Conservation (phyloP, 2,113 vertebrate species). For the Ammospiza nelsoni region DNA sequence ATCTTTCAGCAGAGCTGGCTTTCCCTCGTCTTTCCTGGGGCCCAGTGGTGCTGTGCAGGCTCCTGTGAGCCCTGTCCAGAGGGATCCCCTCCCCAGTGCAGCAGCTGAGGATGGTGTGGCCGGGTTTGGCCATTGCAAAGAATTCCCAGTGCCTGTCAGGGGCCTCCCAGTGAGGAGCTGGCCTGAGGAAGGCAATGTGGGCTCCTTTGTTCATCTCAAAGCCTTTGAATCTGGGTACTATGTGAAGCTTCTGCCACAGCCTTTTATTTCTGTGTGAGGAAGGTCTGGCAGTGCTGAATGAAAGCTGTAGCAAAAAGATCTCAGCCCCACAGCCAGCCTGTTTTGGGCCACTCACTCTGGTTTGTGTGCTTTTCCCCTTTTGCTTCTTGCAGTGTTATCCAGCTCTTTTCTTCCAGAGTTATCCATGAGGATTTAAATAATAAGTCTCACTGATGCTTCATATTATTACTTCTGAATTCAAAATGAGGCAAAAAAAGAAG, state of each 20-base stretch:
- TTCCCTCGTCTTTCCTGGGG: not conserved
- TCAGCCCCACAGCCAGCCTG: not conserved
- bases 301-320: not conserved
- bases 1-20: not conserved
- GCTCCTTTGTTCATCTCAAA: not conserved
- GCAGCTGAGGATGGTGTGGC: not conserved
- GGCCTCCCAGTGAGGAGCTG: not conserved
- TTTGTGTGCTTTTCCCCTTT: not conserved
- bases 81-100: accelerated
- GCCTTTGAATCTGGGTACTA: not conserved
- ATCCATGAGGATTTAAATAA: not conserved
- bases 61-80: not conserved
- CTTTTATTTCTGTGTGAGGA: not conserved
- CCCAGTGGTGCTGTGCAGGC: not conserved
- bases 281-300: not conserved
- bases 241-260: not conserved
- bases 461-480: not conserved
- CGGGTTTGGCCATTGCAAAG: not conserved
- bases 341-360: not conserved
- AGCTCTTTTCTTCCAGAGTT: not conserved
- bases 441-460: not conserved
- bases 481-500: not conserved
- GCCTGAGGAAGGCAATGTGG: not conserved
- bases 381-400: not conserved
- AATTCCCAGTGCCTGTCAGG: not conserved